Evolutionary conservation across 1,140 invertebrate genomes (phyloP).

Genomic region (Ridgeia piscesae): DNA sequence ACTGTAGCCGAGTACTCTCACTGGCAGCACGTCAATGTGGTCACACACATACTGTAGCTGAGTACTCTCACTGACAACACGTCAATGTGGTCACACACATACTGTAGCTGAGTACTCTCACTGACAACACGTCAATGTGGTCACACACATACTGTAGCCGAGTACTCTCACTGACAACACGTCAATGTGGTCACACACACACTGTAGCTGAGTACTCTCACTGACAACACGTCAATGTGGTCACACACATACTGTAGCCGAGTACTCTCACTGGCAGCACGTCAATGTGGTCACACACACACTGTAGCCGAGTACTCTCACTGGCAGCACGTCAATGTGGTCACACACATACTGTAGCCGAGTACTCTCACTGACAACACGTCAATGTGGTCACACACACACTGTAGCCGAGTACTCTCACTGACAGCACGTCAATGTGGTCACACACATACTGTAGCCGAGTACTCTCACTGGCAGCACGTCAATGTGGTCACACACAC

Average conservation of each 20-base stretch:
- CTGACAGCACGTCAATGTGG: neutral
- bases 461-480: neutral
- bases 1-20: neutral
- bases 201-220: neutral
- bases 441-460: neutral
- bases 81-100: neutral
- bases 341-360: neutral
- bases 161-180: neutral
- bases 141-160: neutral
- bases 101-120: neutral
- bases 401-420: neutral
- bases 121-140: neutral
- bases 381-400: neutral
- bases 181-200: neutral
- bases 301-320: neutral
- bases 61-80: neutral
- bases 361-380: neutral
- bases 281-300: neutral
- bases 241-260: neutral
- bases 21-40: neutral
- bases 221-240: neutral
- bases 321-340: neutral
- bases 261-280: neutral
- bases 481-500: neutral
- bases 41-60: neutral